Conservation (phyloP, 2,797 vertebrate species). For the Phoebastria nigripes region DNA sequence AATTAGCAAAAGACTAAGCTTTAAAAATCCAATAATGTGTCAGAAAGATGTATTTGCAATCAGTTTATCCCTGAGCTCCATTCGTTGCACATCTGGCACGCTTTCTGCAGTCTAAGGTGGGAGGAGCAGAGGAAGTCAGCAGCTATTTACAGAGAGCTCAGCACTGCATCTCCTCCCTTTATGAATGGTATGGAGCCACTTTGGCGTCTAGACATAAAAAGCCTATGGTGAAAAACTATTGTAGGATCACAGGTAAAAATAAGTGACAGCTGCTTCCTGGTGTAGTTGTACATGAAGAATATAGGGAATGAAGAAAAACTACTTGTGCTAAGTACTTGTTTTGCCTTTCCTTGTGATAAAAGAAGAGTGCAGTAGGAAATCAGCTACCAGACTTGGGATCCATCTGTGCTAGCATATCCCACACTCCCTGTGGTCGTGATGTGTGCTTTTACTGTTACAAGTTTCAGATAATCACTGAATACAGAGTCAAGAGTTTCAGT, state of each 20-base stretch:
- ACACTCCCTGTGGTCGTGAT: neutral
- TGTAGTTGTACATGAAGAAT: neutral
- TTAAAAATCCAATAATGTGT: neutral
- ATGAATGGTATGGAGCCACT: neutral
- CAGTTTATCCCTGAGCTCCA: neutral
- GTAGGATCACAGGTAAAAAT: neutral
- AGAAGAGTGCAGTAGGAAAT: neutral
- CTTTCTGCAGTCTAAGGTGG: neutral
- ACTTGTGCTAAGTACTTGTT: neutral
- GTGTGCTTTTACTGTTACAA: neutral
- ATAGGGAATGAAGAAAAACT: neutral
- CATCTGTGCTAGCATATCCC: neutral
- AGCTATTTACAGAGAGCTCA: neutral
- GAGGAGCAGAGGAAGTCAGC: neutral
- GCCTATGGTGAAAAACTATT: neutral
- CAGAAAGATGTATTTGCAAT: neutral
- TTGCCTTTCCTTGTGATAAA: neutral
- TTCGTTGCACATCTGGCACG: neutral
- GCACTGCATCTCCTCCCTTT: neutral
- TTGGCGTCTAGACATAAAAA: neutral
- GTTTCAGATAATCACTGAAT: neutral
- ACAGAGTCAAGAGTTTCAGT: neutral
- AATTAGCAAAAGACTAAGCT: neutral
- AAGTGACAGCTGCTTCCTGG: neutral
- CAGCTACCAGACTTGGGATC: neutral